phyloP scores from a whole-genome alignment of 35 echinoderm and acorn worm species.

The Holothuria glaberrima region DNA sequence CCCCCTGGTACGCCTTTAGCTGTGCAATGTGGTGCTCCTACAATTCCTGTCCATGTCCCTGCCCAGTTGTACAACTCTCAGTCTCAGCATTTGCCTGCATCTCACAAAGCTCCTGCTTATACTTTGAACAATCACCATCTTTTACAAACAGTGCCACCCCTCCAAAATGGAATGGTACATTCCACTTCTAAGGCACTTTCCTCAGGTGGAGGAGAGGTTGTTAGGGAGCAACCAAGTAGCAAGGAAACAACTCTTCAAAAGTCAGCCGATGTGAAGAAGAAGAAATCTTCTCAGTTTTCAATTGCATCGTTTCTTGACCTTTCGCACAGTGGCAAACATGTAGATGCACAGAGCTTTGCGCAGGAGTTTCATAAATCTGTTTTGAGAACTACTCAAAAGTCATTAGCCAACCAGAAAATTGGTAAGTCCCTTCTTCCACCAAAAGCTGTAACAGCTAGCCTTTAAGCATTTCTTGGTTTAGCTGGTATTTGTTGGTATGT shows the following conservation, averaged over 20 bases:
- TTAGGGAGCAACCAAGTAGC: slow-evolving; percentile 54
- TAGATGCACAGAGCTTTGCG: slow-evolving; percentile 80
- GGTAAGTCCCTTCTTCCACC: slow-evolving; percentile 2
- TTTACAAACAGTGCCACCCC: slow-evolving; percentile 64
- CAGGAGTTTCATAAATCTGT: slow-evolving; percentile 99
- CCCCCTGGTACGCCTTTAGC: slow-evolving; percentile 58
- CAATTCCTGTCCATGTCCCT: slow-evolving; percentile 39
- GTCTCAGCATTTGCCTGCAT: slow-evolving; percentile 7
- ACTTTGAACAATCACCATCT: slow-evolving; percentile 65
- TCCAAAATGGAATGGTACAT: slow-evolving; percentile 67
- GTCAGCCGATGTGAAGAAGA: slow-evolving; percentile 35
- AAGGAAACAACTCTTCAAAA: slow-evolving; percentile 23
- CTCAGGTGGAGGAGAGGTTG: slow-evolving; percentile 2
- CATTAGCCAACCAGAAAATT: slow-evolving; percentile 77
- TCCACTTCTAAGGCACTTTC: slow-evolving; percentile 37
- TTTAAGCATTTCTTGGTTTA: too few species aligned
- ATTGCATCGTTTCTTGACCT: slow-evolving; percentile 73
- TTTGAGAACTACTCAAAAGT: slow-evolving; percentile 84
- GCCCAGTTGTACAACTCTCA: slow-evolving; percentile 58
- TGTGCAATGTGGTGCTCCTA: slow-evolving; percentile 63
- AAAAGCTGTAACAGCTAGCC: too few species aligned
- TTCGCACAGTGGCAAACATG: slow-evolving; percentile 32
- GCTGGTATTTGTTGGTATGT: too few species aligned
- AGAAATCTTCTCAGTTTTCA: slow-evolving; percentile 69
- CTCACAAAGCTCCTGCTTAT: slow-evolving; percentile 23